Conservation (phyloP, 2,888 invertebrate species). For the Volucella inflata region DNA sequence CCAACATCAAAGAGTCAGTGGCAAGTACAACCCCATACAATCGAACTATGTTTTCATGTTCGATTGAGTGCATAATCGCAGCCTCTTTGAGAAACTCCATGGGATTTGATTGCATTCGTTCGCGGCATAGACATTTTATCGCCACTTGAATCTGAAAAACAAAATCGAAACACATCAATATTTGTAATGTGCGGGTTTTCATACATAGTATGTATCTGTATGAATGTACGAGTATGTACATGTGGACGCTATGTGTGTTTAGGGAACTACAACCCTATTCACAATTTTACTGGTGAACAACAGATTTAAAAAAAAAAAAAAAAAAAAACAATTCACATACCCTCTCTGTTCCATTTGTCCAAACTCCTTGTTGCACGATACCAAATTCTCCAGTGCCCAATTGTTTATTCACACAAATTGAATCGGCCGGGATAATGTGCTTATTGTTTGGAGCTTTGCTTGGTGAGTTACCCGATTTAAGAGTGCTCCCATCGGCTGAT, state of each 20-base stretch:
- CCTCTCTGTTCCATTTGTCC: constrained; percentile 97
- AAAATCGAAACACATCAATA: background rate
- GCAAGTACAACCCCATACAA: constrained; percentile 98
- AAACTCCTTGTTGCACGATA: constrained; percentile 98
- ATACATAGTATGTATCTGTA: too few relatives aligned
- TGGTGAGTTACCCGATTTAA: constrained; percentile 83
- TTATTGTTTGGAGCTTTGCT: constrained; percentile 86
- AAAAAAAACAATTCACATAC: constrained; percentile 84
- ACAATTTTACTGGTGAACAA: constrained; percentile 21
- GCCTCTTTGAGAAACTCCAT: constrained; percentile 99
- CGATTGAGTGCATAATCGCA: constrained; percentile 98
- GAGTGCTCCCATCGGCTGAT: constrained; percentile 63
- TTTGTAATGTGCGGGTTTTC: background rate
- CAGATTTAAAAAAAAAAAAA: too few relatives aligned
- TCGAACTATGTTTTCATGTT: constrained; percentile 98
- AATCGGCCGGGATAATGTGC: constrained; percentile 95
- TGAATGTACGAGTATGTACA: background rate
- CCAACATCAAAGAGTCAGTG: constrained; percentile 92
- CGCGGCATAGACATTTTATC: constrained; percentile 97
- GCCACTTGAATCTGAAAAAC: constrained; percentile 93
- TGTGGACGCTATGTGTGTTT: constrained; percentile 3
- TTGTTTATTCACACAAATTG: constrained; percentile 96
- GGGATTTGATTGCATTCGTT: constrained; percentile 97
- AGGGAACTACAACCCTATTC: constrained; percentile 51
- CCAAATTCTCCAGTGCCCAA: constrained; percentile 99